phyloP scores from a whole-genome alignment of 2,888 invertebrate genomes.

The Drosophila algonquin region DNA sequence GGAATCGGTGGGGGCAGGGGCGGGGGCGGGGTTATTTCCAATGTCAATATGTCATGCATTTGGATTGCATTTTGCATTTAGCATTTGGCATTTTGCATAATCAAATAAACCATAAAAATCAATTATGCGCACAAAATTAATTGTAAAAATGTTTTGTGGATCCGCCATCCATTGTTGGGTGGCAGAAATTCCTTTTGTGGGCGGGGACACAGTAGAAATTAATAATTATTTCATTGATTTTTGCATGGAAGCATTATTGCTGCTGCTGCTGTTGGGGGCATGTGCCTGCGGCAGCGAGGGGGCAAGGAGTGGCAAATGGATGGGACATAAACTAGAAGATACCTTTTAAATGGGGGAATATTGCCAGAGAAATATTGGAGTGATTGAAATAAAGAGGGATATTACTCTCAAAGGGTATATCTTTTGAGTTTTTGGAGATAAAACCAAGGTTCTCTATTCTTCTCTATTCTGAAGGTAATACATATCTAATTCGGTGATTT shows the following conservation, averaged over 20 bases:
- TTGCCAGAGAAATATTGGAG: not conserved
- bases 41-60: slow-evolving; percentile 19
- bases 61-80: slow-evolving; percentile 13
- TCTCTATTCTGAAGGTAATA: too few relatives aligned
- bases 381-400: too few relatives aligned
- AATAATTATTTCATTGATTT: slow-evolving; percentile 45
- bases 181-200: slow-evolving; percentile 25
- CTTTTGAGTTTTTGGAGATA: too few relatives aligned
- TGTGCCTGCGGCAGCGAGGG: slow-evolving; percentile 1
- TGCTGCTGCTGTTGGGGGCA: slow-evolving; percentile 12
- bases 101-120: slow-evolving; percentile 51
- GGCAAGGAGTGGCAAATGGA: not conserved
- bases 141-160: slow-evolving; percentile 33
- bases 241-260: slow-evolving; percentile 39
- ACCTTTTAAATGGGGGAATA: not conserved
- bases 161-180: not conserved
- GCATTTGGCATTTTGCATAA: slow-evolving; percentile 39
- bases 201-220: slow-evolving; percentile 13
- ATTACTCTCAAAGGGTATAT: too few relatives aligned
- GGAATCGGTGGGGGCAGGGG: not conserved
- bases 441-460: too few relatives aligned
- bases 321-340: not conserved
- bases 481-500: too few relatives aligned
- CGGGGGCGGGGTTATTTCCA: slow-evolving; percentile 2
- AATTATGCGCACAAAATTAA: slow-evolving; percentile 51